These are phyloP conservation scores for Sanderia malayensis DNA, from an alignment of 30 jellyfish, hydroid and myxozoan species.

Conservation along the genomic window DNA sequence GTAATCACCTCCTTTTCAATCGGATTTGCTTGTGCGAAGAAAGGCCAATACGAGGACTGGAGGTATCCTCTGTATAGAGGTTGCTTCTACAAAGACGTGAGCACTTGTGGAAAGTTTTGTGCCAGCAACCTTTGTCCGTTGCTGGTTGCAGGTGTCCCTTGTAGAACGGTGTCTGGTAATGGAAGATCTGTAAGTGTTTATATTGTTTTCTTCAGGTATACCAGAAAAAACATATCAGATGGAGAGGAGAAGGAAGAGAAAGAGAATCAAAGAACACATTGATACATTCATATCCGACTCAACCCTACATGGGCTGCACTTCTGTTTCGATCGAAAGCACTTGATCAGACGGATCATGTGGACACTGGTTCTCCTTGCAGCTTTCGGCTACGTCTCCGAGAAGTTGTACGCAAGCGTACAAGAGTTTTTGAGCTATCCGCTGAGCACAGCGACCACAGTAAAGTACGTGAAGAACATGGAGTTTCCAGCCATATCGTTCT, in stretches of 20 bases:
- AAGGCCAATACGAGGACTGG: too few relatives aligned
- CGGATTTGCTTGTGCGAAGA: too few relatives aligned
- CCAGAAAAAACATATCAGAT: slow-evolving; percentile 49
- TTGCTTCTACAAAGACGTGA: too few relatives aligned
- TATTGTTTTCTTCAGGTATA: too few relatives aligned
- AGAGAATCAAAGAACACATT: slow-evolving; percentile 59
- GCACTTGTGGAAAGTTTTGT: too few relatives aligned
- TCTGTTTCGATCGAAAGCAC: slow-evolving; percentile 82
- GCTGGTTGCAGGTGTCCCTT: too few relatives aligned
- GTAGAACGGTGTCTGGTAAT: too few relatives aligned
- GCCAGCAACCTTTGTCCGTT: too few relatives aligned
- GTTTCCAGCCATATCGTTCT: slow-evolving; percentile 91
- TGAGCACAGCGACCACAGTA: slow-evolving; percentile 79
- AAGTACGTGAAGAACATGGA: slow-evolving; percentile 42
- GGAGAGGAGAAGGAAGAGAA: slow-evolving; percentile 55
- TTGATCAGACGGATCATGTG: slow-evolving; percentile 76
- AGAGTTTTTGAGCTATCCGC: slow-evolving; percentile 69
- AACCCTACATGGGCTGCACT: slow-evolving; percentile 82
- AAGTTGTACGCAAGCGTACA: slow-evolving; percentile 69
- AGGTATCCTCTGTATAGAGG: too few relatives aligned
- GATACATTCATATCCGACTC: slow-evolving; percentile 59
- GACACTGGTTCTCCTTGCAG: slow-evolving; percentile 65
- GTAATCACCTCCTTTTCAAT: too few relatives aligned
- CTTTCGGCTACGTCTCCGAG: slow-evolving; percentile 69
- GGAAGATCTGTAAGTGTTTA: too few relatives aligned